Evolutionary conservation across 2,888 invertebrate species (phyloP), one percentile per base, ranked within the genome.

Genomic region (Epicampocera succincta): DNA sequence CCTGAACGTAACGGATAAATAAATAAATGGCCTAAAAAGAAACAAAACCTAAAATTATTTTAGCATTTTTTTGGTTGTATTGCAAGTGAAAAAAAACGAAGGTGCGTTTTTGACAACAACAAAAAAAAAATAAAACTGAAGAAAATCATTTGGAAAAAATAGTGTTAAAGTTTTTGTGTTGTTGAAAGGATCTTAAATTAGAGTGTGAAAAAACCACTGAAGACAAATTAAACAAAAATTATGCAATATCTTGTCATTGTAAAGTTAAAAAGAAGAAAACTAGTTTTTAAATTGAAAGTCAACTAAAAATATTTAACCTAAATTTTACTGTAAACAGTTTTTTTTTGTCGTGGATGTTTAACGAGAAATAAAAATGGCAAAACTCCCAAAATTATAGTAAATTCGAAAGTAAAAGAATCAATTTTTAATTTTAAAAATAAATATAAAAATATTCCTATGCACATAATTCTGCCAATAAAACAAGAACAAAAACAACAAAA

Each of bases 211-310:
- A 42, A 52, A n/a, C n/a, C n/a, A n/a, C n/a, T n/a, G n/a, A n/a
- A n/a, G n/a, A n/a, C n/a, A n/a, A n/a, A 50, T 0, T n/a, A 13
- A 11, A 4, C 9, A 15, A 12, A 61, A 58, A 78, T 72, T 78
- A 72, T 72, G 71, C 71, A 72, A 77, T 63, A 58, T 25, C 38
- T 48, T 72, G 33, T 78, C 50, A 33, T 44, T 72, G 77, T 78
- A 65, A 65, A 50, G 19, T 25, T 12, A 40, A 17, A 13, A 38
- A 17, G 9, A 75, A 40, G 17, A 58, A 78, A 78, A 78, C 77
- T 21, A 65, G 77, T 78, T 78, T 78, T 54, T 8, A 65, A 60
- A 33, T 52, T 15, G 15, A 60, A 63, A 29, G 25, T 44, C 3
- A 9, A 33, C 8, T 9, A 9, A 5, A 48, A n/a, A 50, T 29